Base-by-base conservation (phyloP, 2,888 invertebrate species). In the Eustalomyia histrio region DNA sequence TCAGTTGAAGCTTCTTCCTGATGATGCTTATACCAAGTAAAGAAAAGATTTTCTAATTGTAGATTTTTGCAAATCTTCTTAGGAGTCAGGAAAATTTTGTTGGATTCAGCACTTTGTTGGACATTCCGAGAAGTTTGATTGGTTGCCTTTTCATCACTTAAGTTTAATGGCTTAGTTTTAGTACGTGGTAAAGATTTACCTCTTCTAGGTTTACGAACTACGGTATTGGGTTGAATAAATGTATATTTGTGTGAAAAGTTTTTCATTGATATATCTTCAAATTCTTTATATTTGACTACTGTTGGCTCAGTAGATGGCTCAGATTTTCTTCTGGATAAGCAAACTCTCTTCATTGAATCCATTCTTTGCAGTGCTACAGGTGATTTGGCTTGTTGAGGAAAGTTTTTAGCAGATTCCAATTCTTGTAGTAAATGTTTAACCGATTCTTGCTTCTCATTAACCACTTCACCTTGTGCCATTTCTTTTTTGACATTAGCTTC, bases 31-130 rank as follows among this genome's bases (percentile, higher is more conserved):
- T 89, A 78, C 90, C 89, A 89, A 24, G 74, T 86, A 76, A 85
- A 89, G 80, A 89, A 89, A 3, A 90, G 84, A 35, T 79, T 84
- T 68, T 89, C 88, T 17, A 89, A 60, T 7, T 85, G 85, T 4
- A 84, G 84, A 79, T 85, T 88, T 73, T 86, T 84, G 80, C 87
- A 86, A 81, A 88, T 85, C 17, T 81, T 82, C 3, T 83, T 84
- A 3, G 75, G 80, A 0, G 85, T 84, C n/a, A 86, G 86, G 3
- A 89, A 85, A 17, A 89, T 88, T 69, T 89, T 88, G 73, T 85
- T 87, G 14, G 87, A 29, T 29, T 29, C 29, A 7, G 6, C 29
- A 29, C 29, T 1, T 29, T 29, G 1, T 29, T 29, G 1, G 1
- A 29, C 7, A 6, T 29, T 7, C 29, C 5, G 87, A 24, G 88